phyloP scores from a whole-genome alignment of 2,888 invertebrate genomes.

The Aethes cnicana region DNA sequence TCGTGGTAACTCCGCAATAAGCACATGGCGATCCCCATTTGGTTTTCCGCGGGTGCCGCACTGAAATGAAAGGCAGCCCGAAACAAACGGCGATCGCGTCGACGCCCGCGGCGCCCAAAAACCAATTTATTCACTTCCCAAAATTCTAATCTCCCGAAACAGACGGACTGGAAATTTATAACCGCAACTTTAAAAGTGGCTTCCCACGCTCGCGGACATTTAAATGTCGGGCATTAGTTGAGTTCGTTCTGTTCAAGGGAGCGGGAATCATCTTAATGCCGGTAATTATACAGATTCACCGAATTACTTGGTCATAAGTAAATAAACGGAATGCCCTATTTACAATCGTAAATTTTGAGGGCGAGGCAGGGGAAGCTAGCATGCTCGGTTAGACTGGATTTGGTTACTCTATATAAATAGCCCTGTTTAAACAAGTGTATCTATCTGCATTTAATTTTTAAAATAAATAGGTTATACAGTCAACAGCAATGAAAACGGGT shows the following conservation, averaged over 20 bases:
- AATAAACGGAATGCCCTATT: conserved; percentile 77
- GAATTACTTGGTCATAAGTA: conserved; percentile 82
- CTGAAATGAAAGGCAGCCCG: background rate
- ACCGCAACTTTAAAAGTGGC: conserved; percentile 60
- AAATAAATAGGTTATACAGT: too few relatives aligned
- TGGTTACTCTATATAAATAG: too few relatives aligned
- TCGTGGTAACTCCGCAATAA: too few relatives aligned
- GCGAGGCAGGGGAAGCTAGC: conserved; percentile 19
- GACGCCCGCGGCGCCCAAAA: conserved; percentile 31
- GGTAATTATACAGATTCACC: conserved; percentile 81
- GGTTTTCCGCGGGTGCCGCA: too few relatives aligned
- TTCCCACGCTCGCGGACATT: conserved; percentile 64
- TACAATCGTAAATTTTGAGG: conserved; percentile 75
- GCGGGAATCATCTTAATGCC: conserved; percentile 79
- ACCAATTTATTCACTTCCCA: conserved; percentile 53
- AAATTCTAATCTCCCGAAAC: conserved; percentile 55
- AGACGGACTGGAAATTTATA: conserved; percentile 62
- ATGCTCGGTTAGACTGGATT: background rate
- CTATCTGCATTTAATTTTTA: too few relatives aligned
- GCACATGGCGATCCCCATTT: too few relatives aligned
- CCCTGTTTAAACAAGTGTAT: too few relatives aligned
- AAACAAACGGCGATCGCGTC: background rate
- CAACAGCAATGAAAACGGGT: too few relatives aligned
- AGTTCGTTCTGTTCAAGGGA: conserved; percentile 61
- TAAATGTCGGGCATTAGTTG: conserved; percentile 76